Conservation (phyloP, 2,113 vertebrate species). For the Grus americana region DNA sequence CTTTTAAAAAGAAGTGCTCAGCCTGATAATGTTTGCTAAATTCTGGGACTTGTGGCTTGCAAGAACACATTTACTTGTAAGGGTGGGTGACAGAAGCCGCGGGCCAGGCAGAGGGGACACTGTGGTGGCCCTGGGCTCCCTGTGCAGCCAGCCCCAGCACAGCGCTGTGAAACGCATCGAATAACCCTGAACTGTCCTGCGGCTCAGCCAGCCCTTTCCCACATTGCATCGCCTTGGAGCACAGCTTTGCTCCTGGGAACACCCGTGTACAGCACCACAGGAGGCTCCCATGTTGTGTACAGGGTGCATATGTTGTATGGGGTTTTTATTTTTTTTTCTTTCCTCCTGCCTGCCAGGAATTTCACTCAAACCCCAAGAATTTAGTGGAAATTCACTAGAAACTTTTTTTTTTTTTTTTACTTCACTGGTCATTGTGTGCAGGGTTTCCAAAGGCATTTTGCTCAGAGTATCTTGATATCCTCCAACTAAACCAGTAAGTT, state of each 20-base stretch:
- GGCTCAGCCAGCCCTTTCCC: neutral
- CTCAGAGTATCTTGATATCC: neutral
- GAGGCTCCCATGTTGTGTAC: accelerated
- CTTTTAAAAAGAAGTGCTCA: neutral
- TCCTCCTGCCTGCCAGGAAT: neutral
- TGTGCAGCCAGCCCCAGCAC: neutral
- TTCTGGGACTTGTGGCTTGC: neutral
- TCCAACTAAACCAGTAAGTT: neutral
- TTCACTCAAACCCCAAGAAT: neutral
- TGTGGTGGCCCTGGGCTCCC: neutral
- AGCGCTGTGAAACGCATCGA: neutral
- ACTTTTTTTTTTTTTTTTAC: too few relatives aligned
- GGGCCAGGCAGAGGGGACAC: neutral
- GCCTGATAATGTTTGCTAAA: neutral
- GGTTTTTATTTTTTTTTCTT: too few relatives aligned
- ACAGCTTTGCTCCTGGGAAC: neutral
- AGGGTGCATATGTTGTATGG: too few relatives aligned
- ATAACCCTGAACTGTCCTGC: too few relatives aligned
- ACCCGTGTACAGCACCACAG: accelerated
- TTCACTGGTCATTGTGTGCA: accelerated
- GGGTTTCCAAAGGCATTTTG: neutral
- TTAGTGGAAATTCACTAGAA: neutral
- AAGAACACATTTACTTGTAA: neutral
- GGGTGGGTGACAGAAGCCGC: neutral
- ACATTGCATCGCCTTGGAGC: neutral